A percentile compares a stretch with the other conserved stretches of the same genome.
These are phyloP conservation scores for Botia kubotai DNA, from an alignment of 2,797 vertebrate species.

Conservation along the genomic window DNA sequence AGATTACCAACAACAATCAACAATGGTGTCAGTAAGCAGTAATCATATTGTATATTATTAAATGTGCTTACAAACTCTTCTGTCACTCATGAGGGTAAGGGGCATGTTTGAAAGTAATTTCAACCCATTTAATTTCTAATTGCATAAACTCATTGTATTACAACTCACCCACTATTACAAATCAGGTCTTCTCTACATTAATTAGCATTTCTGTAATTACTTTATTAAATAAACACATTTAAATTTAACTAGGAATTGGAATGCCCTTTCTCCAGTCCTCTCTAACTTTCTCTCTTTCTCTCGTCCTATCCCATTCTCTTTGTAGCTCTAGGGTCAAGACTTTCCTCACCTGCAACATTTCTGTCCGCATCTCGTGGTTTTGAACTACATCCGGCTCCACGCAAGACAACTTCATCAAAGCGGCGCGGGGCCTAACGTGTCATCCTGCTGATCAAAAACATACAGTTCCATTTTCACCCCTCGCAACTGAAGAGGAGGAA, in stretches of 20 bases:
- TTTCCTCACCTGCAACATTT: constrained; percentile 53
- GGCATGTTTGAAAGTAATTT: background rate
- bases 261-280: constrained; percentile 7
- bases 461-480: constrained; percentile 60
- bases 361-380: constrained; percentile 31
- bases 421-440: constrained; percentile 58
- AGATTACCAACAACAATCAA: no score
- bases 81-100: no score
- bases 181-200: no score
- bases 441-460: constrained; percentile 67
- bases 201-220: background rate
- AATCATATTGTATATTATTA: no score
- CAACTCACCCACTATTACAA: background rate
- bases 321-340: constrained; percentile 56
- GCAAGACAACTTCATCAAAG: constrained; percentile 66
- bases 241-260: background rate
- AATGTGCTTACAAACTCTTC: no score
- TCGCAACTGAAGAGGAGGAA: constrained; percentile 45
- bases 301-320: constrained; percentile 19
- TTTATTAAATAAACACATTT: background rate
- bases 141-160: background rate
- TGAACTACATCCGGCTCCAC: constrained; percentile 46
- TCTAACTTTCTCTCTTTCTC: background rate
- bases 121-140: background rate
- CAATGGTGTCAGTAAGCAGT: no score